Evolutionary conservation across 2,888 invertebrate genomes (phyloP).

Genomic region (Diadromus collaris): DNA sequence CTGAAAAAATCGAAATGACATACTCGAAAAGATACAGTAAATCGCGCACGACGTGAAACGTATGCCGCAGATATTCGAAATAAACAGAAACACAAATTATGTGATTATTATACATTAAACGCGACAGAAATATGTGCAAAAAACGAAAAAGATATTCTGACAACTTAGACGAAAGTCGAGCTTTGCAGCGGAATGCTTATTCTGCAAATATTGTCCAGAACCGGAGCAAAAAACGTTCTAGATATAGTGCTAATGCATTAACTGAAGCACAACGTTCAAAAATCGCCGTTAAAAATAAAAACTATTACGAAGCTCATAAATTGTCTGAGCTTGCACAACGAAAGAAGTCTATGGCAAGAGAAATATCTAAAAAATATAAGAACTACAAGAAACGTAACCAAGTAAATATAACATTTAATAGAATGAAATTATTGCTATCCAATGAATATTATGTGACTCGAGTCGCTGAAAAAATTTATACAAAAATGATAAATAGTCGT

Average conservation of each 20-base stretch:
- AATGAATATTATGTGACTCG: no score
- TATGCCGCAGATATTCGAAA: not conserved
- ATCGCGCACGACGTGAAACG: conserved; percentile 6
- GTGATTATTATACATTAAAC: not conserved
- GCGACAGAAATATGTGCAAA: not conserved
- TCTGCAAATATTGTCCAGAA: conserved; percentile 1
- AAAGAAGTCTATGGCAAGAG: conserved; percentile 1
- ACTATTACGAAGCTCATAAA: conserved; percentile 16
- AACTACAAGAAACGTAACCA: no score
- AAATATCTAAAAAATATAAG: conserved; percentile 16
- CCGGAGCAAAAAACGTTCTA: conserved; percentile 4
- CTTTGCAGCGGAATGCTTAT: not conserved
- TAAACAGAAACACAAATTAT: conserved; percentile 6
- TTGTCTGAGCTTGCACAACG: not conserved
- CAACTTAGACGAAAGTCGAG: not conserved
- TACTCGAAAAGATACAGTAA: conserved; percentile 18
- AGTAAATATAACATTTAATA: no score
- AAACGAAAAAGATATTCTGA: conserved; percentile 21
- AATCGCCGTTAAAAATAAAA: conserved; percentile 1
- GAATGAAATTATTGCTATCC: no score
- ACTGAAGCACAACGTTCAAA: not conserved
- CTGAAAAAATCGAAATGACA: not conserved
- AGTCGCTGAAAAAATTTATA: no score
- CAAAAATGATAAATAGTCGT: no score
- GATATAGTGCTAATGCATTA: conserved; percentile 11